phyloP scores from a whole-genome alignment of 2,797 vertebrate species.

The Manis pentadactyla region DNA sequence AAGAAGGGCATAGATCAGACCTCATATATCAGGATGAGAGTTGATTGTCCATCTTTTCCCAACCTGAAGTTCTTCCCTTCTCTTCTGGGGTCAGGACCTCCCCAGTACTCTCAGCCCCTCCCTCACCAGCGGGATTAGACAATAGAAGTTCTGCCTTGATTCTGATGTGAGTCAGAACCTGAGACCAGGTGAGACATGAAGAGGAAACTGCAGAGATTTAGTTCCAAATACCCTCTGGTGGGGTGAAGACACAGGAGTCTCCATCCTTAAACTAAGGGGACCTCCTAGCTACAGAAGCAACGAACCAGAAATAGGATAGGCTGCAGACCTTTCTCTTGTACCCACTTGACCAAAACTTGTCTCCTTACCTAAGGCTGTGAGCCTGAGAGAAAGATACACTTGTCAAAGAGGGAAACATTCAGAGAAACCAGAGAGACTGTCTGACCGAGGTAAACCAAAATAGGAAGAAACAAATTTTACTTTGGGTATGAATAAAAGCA shows the following conservation, averaged over 20 bases:
- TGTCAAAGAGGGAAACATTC: neutral
- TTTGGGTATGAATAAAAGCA: neutral
- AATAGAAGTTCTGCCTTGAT: neutral
- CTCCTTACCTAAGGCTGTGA: neutral
- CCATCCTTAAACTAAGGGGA: neutral
- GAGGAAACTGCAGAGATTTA: neutral
- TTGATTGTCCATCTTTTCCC: neutral
- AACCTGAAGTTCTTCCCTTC: neutral
- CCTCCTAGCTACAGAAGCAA: neutral
- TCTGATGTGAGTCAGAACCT: neutral
- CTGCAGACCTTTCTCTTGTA: constrained; percentile 14
- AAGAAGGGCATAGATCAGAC: neutral
- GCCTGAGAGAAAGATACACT: neutral
- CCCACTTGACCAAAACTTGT: neutral
- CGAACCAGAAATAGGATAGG: neutral
- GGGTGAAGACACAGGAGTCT: neutral
- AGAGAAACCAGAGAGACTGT: neutral
- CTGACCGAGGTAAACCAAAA: constrained; percentile 10
- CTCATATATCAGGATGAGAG: neutral
- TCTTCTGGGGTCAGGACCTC: neutral
- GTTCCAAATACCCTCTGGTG: neutral
- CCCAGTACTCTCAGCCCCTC: neutral
- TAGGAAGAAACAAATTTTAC: neutral
- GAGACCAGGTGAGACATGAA: neutral
- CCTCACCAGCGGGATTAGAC: neutral